Base-by-base conservation (phyloP, 2,797 vertebrate genomes). In the Sebastes cheni region DNA sequence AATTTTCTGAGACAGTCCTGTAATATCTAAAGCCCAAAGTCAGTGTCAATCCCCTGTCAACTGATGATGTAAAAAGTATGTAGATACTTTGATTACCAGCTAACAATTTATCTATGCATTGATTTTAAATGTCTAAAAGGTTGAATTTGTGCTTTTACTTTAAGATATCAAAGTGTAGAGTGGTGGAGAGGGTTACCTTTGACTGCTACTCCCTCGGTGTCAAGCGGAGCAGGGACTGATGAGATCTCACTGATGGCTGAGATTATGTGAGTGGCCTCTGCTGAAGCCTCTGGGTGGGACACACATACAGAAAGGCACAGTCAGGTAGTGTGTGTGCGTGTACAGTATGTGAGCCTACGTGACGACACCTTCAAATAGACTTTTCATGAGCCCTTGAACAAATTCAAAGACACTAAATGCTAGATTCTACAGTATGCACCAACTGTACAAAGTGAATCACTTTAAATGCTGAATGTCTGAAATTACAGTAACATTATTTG, bases 231-330 rank as follows among this genome's bases (percentile, higher is more conserved):
- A 64, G 98, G 98, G 77, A 99, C 90, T 1, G 97, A 96, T 42
- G 94, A 72, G 9, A 96, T 95, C 36, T 98, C 99, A 67, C 97
- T 94, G 85, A 98, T 96, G 84, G 97, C 97, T 32, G 97, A 98
- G 93, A 99, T 97, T 92, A 99, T 97, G 82, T 97, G 97, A 86
- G 97, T 96, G 6, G 96, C 98, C 89, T 98, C 97, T 72, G 94
- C 92, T 66, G 96, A 96, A 84, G 96, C 93, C 74, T 95, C 96
- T 97, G 91, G 25, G 90, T 12, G 77, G 68, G 70, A 92, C 72
- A 93, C 27, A 76, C n/a, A 59, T 2, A 75, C 50, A 80, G 6
- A 77, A 20, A 75, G 20, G 29, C 32, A 76, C 20, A 52, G 50
- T 52, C 12, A 20, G n/a, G 4, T 3, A 29, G 25, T 27, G 7